Evolutionary conservation across 2,113 vertebrate genomes (phyloP), one percentile per base, ranked within the genome.

Genomic region (Dicerorhinus sumatrensis): DNA sequence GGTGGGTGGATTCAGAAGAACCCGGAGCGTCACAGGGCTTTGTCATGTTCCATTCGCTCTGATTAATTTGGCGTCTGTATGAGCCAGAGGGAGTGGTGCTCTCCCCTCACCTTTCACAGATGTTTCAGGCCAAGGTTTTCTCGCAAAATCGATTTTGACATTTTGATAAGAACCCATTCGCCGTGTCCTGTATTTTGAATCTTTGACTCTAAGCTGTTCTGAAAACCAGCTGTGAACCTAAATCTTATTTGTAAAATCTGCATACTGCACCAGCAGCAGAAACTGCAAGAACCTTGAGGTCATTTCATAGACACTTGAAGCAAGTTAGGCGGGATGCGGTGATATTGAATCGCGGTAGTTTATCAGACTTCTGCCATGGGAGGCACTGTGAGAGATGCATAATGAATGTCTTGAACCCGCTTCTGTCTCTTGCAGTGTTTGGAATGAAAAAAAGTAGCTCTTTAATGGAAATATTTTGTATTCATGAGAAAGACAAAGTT

Each of bases 101-200:
- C 39, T 1, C 63, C 87, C 33, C 87, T 80, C 67, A 88, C 97
- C 95, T 95, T 90, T 79, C 93, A 51, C 93, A 97, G 97, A 91
- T 97, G 95, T 97, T 97, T 84, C 88, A 6, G 79, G 96, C 69
- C 81, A 73, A 96, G 91, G 90, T 88, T 97, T 96, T 89, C 91
- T 77, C 72, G 96, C 81, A 89, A 96, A 97, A 98, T 98, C 83
- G 89, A 97, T 97, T 76, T 62, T 98, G 98, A 98, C 98, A 96
- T 97, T 98, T 98, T 96, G 97, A 98, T 98, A 96, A 97, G 97
- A 97, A 75, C 86, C 54, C 62, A 23, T 87, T 87, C 8, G 0
- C 83, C 3, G 51, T 65, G 92, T 92, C 97, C 89, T 85, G 91
- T 77, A 23, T 80, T 93, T 87, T 92, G 97, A 93, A 63, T 96